Conservation (phyloP, 2,888 invertebrate genomes). For the Anorthoa munda region DNA sequence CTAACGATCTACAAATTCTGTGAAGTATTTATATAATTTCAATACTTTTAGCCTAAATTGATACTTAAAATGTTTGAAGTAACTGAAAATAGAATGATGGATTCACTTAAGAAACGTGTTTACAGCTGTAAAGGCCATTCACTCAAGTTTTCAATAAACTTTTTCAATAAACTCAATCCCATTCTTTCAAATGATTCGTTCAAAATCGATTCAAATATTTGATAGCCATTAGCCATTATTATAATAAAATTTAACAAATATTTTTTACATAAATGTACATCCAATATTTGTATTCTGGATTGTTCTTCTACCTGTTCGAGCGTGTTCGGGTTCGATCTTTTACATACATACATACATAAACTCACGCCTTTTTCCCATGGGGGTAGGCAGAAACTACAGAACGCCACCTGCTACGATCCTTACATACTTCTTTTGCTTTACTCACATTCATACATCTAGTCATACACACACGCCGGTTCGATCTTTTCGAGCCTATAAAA, state of each 20-base stretch:
- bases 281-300: conserved; percentile 40
- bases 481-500: conserved; percentile 51
- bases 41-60: conserved; percentile 54
- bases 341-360: no score
- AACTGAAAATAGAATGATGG: conserved; percentile 24
- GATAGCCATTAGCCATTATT: not conserved
- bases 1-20: conserved; percentile 52
- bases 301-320: conserved; percentile 46
- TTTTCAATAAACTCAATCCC: conserved; percentile 21
- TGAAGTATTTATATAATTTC: conserved; percentile 57
- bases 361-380: no score
- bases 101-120: conserved; percentile 7
- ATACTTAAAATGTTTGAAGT: conserved; percentile 39
- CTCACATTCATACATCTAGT: no score
- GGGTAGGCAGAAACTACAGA: no score
- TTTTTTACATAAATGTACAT: not conserved
- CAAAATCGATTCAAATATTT: conserved; percentile 23
- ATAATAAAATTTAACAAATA: conserved; percentile 2
- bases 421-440: no score
- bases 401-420: no score
- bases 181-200: not conserved
- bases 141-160: conserved; percentile 15
- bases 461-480: no score
- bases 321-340: conserved; percentile 24
- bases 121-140: conserved; percentile 25